phyloP scores from a whole-genome alignment of 2,113 vertebrate species.

The Erythrocercus mccallii region DNA sequence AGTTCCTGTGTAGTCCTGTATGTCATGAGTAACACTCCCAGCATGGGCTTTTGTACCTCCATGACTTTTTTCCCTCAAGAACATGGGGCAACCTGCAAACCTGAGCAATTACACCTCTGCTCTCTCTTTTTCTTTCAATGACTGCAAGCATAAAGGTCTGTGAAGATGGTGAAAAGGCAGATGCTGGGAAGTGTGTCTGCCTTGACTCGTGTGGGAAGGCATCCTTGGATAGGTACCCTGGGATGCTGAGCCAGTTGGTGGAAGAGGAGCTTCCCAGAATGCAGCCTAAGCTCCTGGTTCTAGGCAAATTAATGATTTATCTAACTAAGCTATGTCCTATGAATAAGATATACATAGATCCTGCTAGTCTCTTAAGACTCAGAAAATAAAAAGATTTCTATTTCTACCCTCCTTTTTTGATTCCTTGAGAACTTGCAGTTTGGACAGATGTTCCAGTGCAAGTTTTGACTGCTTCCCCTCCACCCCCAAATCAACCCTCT shows the following conservation, averaged over 20 bases:
- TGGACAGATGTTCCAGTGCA: slow-evolving; percentile 23
- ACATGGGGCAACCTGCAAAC: not conserved
- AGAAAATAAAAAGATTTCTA: not conserved
- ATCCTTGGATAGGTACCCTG: not conserved
- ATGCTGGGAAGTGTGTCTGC: not conserved
- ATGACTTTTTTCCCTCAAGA: not conserved
- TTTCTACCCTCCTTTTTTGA: not conserved
- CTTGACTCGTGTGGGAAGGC: rapidly evolving
- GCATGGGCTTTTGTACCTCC: not conserved
- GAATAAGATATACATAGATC: not conserved
- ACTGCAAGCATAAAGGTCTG: not conserved
- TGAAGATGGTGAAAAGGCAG: not conserved
- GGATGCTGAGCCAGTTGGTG: not conserved
- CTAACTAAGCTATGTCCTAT: not conserved
- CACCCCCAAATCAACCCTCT: not conserved
- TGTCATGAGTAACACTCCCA: not conserved
- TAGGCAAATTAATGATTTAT: not conserved
- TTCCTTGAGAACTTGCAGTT: not conserved
- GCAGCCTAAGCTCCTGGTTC: not conserved
- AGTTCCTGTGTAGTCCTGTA: not conserved
- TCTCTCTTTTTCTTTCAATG: not conserved
- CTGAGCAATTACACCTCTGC: not conserved
- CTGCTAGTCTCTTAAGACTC: not conserved
- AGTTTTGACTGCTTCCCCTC: slow-evolving; percentile 8
- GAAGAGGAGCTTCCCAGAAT: not conserved